These are phyloP conservation scores for Spea hammondii DNA, from an alignment of 2,797 vertebrate genomes.

Conservation along the genomic window DNA sequence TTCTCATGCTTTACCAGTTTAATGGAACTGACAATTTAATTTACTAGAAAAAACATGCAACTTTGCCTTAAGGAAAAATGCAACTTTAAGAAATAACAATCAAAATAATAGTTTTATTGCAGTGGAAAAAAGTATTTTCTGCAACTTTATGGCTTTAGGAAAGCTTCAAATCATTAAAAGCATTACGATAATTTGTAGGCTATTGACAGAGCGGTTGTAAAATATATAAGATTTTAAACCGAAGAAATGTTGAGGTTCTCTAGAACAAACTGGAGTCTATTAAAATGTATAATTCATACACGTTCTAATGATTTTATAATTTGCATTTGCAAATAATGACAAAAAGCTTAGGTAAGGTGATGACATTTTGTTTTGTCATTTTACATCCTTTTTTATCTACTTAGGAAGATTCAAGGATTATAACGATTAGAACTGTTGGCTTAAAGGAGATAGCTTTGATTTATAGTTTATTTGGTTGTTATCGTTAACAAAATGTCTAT, in stretches of 20 bases:
- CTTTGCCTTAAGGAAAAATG: not conserved
- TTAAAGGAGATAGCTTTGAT: too few relatives aligned
- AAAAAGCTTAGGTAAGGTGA: not conserved
- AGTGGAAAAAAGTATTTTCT: not conserved
- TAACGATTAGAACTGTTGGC: too few relatives aligned
- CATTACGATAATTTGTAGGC: not conserved
- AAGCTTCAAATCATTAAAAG: not conserved
- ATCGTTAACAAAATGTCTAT: too few relatives aligned
- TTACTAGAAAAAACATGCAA: slow-evolving; percentile 1
- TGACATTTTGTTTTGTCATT: not conserved
- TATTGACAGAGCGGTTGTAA: not conserved
- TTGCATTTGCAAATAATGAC: not conserved
- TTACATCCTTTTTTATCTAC: not conserved
- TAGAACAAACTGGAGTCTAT: not conserved
- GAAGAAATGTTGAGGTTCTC: not conserved
- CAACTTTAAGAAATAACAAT: not conserved
- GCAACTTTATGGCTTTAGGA: not conserved
- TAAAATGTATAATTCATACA: not conserved
- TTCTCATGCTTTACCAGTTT: not conserved
- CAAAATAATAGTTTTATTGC: not conserved
- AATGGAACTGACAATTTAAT: not conserved
- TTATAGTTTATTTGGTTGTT: too few relatives aligned
- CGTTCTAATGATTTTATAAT: not conserved
- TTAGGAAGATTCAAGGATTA: too few relatives aligned
- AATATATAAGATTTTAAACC: not conserved